Evolutionary conservation across 2,888 invertebrate species (phyloP).

Genomic region (Gasteruption jaculator): DNA sequence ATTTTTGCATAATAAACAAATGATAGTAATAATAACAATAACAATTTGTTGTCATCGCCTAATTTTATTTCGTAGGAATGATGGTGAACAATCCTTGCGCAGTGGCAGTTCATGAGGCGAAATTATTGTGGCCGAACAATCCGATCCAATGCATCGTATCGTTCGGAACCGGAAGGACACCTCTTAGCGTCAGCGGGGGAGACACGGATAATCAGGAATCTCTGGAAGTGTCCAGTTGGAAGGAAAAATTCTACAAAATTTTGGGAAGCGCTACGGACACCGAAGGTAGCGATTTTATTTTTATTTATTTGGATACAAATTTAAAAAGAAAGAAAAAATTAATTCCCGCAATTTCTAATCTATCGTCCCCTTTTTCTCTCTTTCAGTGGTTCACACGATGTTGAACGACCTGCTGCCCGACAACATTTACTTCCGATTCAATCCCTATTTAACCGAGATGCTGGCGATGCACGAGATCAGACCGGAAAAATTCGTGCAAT

Average conservation of each 20-base stretch:
- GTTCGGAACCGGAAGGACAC: conserved; percentile 71
- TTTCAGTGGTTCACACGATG: conserved; percentile 69
- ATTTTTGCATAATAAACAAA: not conserved
- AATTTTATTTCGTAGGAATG: conserved; percentile 61
- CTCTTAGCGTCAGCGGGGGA: conserved; percentile 36
- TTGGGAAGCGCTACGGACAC: conserved; percentile 84
- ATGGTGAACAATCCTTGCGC: conserved; percentile 86
- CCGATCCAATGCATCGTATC: conserved; percentile 77
- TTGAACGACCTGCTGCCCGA: conserved; percentile 71
- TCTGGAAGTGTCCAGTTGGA: conserved; percentile 60
- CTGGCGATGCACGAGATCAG: conserved; percentile 77
- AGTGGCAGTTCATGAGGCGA: conserved; percentile 83
- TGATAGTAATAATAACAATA: too few species aligned
- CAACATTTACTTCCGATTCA: conserved; percentile 77
- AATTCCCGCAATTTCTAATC: conserved; percentile 13
- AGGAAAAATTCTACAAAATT: conserved; percentile 74
- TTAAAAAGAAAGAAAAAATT: conserved; percentile 12
- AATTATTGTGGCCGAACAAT: conserved; percentile 73
- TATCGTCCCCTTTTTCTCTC: not conserved
- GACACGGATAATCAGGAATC: conserved; percentile 29
- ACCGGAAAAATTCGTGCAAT: conserved; percentile 64
- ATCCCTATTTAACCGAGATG: conserved; percentile 80
- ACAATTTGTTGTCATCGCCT: not conserved
- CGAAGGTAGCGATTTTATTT: conserved; percentile 58
- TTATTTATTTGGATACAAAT: conserved; percentile 4